Evolutionary conservation across 35 echinoderm and acorn worm species (phyloP).

Genomic region (Apostichopus parvimensis): DNA sequence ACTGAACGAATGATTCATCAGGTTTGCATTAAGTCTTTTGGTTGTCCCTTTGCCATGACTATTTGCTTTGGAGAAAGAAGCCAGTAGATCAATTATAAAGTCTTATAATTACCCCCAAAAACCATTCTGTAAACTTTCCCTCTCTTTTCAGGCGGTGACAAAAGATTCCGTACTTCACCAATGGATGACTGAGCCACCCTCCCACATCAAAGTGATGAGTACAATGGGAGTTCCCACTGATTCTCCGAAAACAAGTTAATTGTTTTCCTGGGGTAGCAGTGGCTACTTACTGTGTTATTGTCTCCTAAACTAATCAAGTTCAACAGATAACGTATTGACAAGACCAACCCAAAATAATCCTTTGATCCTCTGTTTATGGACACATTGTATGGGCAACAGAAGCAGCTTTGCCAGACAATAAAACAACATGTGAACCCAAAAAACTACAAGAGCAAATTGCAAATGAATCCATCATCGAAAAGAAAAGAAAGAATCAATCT

Average conservation of each 20-base stretch:
- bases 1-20: too few species aligned
- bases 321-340: background rate
- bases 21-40: too few species aligned
- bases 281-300: constrained; percentile 10
- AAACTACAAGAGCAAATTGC: background rate
- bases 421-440: background rate
- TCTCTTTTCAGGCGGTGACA: too few species aligned
- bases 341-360: background rate
- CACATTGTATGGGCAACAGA: background rate
- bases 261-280: background rate
- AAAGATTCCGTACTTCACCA: background rate
- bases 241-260: constrained; percentile 37
- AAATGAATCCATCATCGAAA: background rate
- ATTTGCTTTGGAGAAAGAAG: too few species aligned
- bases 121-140: too few species aligned
- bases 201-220: background rate
- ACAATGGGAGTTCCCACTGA: background rate
- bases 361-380: background rate
- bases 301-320: background rate
- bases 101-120: too few species aligned
- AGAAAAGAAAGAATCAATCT: background rate
- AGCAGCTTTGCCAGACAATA: background rate
- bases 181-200: background rate
- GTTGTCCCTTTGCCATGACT: too few species aligned
- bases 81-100: too few species aligned